These are phyloP conservation scores for Protaetia brevitarsis DNA, from an alignment of 1,140 invertebrate genomes.

Conservation along the genomic window DNA sequence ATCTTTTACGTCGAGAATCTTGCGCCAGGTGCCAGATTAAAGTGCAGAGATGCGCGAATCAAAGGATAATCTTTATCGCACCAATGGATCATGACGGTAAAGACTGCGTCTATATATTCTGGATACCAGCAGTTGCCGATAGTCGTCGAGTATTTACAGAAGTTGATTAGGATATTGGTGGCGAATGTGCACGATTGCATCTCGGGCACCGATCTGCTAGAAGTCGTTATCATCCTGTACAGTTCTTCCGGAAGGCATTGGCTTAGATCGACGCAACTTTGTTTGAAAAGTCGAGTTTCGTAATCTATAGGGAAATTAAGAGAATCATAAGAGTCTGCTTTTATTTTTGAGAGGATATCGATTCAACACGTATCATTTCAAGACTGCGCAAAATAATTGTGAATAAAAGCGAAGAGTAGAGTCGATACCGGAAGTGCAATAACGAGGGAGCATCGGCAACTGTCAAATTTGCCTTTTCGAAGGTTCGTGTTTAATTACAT, in stretches of 20 bases:
- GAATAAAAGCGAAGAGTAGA: background rate
- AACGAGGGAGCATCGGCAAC: too few species aligned
- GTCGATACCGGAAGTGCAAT: too few species aligned
- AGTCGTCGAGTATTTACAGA: slow-evolving; percentile 48
- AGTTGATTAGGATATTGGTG: slow-evolving; percentile 54
- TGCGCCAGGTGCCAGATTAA: slow-evolving; percentile 61
- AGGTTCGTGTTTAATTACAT: too few species aligned
- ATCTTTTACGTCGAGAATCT: slow-evolving; percentile 34
- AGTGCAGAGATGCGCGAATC: slow-evolving; percentile 59
- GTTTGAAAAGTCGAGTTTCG: slow-evolving; percentile 53
- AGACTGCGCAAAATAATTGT: background rate
- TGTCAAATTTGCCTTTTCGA: too few species aligned
- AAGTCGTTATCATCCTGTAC: slow-evolving; percentile 50
- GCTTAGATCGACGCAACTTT: slow-evolving; percentile 46
- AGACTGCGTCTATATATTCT: slow-evolving; percentile 46
- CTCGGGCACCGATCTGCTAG: slow-evolving; percentile 56
- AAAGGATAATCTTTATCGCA: slow-evolving; percentile 61
- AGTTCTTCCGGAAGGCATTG: slow-evolving; percentile 48
- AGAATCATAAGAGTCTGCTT: too few species aligned
- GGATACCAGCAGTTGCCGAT: slow-evolving; percentile 32
- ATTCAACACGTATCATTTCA: background rate
- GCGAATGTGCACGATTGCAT: slow-evolving; percentile 52
- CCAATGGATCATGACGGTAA: slow-evolving; percentile 58
- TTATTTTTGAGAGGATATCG: too few species aligned
- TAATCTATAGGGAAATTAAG: slow-evolving; percentile 51